Percentiles rank a stretch among this genome's conserved stretches.
phyloP scores from a whole-genome alignment of 2,797 vertebrate genomes.

The Todus mexicanus region DNA sequence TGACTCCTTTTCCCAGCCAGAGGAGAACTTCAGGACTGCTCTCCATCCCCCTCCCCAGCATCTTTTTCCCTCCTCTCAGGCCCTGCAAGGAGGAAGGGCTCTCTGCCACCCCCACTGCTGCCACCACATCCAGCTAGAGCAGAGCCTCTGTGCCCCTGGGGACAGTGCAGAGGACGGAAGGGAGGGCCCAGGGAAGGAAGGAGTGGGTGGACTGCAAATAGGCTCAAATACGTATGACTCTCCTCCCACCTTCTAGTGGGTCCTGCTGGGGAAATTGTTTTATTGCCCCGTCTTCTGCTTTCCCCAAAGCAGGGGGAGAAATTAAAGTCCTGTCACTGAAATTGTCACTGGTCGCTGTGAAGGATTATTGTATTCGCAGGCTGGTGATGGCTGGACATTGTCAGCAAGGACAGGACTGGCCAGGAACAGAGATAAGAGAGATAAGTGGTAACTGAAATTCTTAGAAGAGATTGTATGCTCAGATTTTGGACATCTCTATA shows the following conservation, averaged over 20 bases:
- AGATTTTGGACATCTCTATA: background rate
- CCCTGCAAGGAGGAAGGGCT: background rate
- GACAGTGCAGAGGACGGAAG: background rate
- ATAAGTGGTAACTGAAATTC: background rate
- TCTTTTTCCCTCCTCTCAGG: background rate
- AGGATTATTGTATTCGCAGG: fast-evolving
- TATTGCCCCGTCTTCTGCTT: background rate
- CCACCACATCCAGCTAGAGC: background rate
- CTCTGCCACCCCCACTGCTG: background rate
- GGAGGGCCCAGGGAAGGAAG: conserved; percentile 44
- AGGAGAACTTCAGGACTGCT: background rate
- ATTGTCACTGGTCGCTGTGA: fast-evolving
- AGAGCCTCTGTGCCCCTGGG: background rate
- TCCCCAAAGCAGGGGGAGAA: background rate
- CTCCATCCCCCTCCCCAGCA: fast-evolving
- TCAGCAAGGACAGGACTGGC: background rate
- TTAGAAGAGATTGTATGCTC: background rate
- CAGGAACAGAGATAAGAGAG: background rate
- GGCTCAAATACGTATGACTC: background rate
- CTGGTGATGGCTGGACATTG: background rate
- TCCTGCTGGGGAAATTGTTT: background rate
- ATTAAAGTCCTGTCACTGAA: background rate
- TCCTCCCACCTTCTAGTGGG: conserved; percentile 14
- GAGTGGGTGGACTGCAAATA: conserved; percentile 46
- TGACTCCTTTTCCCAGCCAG: background rate